Evolutionary conservation across 2,888 invertebrate genomes (phyloP).

Genomic region (Lochmaea capreae): DNA sequence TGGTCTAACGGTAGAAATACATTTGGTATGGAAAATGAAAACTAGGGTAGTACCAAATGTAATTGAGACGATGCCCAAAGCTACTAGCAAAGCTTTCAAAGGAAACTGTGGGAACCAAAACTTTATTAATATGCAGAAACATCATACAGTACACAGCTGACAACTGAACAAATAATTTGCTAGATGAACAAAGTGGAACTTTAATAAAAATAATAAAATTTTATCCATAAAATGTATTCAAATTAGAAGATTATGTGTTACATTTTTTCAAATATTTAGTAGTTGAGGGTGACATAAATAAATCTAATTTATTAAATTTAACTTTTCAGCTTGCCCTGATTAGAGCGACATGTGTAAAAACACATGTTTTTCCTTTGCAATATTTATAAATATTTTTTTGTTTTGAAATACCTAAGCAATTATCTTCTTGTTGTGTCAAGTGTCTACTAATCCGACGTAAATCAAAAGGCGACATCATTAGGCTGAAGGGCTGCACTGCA

Average conservation of each 20-base stretch:
- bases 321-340: conserved; percentile 32
- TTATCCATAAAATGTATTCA: too few species aligned
- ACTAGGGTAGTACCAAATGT: too few species aligned
- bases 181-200: too few species aligned
- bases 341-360: conserved; percentile 42
- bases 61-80: too few species aligned
- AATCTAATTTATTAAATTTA: not conserved
- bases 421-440: conserved; percentile 47
- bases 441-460: conserved; percentile 51
- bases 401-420: conserved; percentile 45
- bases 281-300: not conserved
- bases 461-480: conserved; percentile 55
- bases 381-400: conserved; percentile 43
- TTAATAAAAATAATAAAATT: too few species aligned
- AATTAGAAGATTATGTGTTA: not conserved
- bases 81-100: too few species aligned
- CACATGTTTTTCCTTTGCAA: conserved; percentile 47
- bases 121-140: too few species aligned
- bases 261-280: not conserved
- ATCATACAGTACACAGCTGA: too few species aligned
- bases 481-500: conserved; percentile 51
- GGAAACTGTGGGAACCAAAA: too few species aligned
- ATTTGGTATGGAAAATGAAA: too few species aligned
- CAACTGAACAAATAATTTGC: too few species aligned
- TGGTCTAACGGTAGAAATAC: too few species aligned